Evolutionary conservation across 2,888 invertebrate genomes (phyloP).

Genomic region (Hedya salicella): DNA sequence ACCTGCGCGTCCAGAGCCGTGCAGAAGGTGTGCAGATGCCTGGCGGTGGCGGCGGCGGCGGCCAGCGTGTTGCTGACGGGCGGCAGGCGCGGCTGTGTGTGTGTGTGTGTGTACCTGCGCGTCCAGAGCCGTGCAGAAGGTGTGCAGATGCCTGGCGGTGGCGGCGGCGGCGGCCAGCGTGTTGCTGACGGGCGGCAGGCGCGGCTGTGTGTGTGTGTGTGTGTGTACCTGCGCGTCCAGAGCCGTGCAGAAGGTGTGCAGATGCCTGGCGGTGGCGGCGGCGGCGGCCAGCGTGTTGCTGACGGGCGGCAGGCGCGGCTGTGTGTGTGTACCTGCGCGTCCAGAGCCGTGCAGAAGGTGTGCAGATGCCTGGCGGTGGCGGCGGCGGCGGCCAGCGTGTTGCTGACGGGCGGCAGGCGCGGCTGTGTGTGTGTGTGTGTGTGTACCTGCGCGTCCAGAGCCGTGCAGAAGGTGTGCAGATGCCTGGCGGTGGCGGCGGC

Average conservation of each 20-base stretch:
- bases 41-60: background rate
- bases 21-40: conserved; percentile 30
- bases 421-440: too few relatives aligned
- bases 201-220: conserved; percentile 7
- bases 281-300: background rate
- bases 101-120: conserved; percentile 54
- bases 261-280: too few relatives aligned
- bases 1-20: too few relatives aligned
- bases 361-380: background rate
- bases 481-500: background rate
- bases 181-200: conserved; percentile 60
- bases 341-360: too few relatives aligned
- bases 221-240: too few relatives aligned
- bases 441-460: too few relatives aligned
- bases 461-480: too few relatives aligned
- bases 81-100: too few relatives aligned
- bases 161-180: conserved; percentile 83
- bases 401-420: conserved; percentile 22
- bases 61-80: too few relatives aligned
- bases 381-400: background rate
- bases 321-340: too few relatives aligned
- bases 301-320: too few relatives aligned
- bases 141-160: conserved; percentile 88
- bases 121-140: conserved; percentile 84
- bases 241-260: too few relatives aligned